A percentile compares a stretch with the other conserved stretches of the same genome.
phyloP scores from a whole-genome alignment of 2,113 vertebrate species.

The Psophia crepitans region DNA sequence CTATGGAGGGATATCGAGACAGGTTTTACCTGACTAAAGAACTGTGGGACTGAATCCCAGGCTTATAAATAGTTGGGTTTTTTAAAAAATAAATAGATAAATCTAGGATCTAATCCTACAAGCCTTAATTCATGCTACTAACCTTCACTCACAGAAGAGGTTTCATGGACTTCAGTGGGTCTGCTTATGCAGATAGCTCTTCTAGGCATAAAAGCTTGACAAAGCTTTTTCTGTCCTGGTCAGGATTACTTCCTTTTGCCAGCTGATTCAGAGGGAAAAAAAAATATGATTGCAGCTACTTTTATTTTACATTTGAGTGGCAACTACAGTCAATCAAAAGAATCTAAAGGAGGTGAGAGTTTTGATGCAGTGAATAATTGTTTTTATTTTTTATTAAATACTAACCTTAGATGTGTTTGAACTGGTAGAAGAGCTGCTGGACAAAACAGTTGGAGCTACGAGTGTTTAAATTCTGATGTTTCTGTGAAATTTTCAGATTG shows the following conservation, averaged over 20 bases:
- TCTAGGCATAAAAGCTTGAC: not conserved
- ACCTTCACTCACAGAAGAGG: not conserved
- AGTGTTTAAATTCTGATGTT: slow-evolving; percentile 73
- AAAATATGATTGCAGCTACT: slow-evolving; percentile 1
- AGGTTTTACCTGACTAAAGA: not conserved
- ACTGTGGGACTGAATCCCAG: not conserved
- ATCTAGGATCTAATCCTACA: not conserved
- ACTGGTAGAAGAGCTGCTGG: slow-evolving; percentile 44
- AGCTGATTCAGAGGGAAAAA: not conserved
- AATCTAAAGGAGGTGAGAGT: not conserved
- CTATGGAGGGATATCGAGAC: not conserved
- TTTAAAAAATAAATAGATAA: not conserved
- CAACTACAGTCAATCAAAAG: slow-evolving; percentile 1
- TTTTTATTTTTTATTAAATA: slow-evolving; percentile 41
- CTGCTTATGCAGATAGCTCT: not conserved
- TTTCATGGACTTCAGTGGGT: not conserved
- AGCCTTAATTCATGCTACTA: not conserved
- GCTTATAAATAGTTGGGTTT: not conserved
- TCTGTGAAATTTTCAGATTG: slow-evolving; percentile 77
- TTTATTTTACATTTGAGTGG: slow-evolving; percentile 7
- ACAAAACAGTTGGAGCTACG: slow-evolving; percentile 50
- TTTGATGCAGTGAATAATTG: slow-evolving; percentile 4
- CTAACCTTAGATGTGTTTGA: slow-evolving; percentile 39
- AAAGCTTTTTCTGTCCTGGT: not conserved
- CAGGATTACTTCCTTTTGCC: not conserved